Base-by-base conservation (phyloP, 2,888 invertebrate species). In the Andrena dorsata region DNA sequence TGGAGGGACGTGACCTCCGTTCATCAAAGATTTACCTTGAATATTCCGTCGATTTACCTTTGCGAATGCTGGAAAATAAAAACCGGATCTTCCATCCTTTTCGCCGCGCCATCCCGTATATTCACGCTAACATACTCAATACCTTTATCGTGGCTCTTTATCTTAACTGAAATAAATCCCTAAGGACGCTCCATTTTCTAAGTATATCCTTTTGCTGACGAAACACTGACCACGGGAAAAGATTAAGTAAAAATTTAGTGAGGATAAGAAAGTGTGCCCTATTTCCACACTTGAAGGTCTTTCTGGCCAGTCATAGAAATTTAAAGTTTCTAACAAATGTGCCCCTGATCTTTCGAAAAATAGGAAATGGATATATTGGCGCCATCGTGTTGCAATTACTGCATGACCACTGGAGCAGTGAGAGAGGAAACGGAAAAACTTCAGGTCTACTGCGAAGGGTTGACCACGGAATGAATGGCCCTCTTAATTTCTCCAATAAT, bases 401-500 rank as follows among this genome's bases (percentile, higher is more conserved):
- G 64, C 64, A 58, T 66, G 77, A 68, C 64, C 69, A 74, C 66
- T 66, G 63, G 61, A 63, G 47, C 70, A 56, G 30, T 23, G 76
- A 70, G 64, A 76, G 74, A 70, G 77, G 63, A 80, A 75, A 76
- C 63, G 80, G 56, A 53, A 76, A 61, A 83, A 65, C 77, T 77
- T 71, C 80, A 58, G 76, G 60, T 73, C 71, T 76, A 64, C 60
- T 68, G 26, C 82, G 80, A 74, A 78, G 76, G 71, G 76, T 80
- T 80, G 83, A 70, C 76, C 69, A 63, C 56, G 80, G 85, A 84
- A 91, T 91, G 86, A 87, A 91, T 91, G 88, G 89, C 88, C 89
- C 91, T 90, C 91, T 91, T 91, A 90, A 91, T 91, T 91, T 91
- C 90, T 90, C 90, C 91, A 91, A 91, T 91, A 91, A 91, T 90